Conservation (phyloP, 2,113 vertebrate species). For the Pionites leucogaster region DNA sequence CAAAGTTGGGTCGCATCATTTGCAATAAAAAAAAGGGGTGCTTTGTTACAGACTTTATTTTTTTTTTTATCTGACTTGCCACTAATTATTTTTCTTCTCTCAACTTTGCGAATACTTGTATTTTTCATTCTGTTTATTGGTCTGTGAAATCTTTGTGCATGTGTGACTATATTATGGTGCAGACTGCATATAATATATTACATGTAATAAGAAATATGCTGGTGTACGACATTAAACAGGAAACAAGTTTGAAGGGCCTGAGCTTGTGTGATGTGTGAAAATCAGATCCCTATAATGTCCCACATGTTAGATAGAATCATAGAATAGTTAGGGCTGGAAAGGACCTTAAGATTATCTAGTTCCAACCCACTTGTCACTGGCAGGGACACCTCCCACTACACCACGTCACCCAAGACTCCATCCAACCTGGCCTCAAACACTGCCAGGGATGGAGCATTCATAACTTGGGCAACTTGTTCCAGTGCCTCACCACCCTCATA, state of each 20-base stretch:
- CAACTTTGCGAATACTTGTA: neutral
- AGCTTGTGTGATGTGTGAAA: neutral
- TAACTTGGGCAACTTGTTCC: too few relatives aligned
- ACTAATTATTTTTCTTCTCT: neutral
- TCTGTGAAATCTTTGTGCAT: neutral
- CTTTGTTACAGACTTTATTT: neutral
- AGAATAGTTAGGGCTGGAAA: neutral
- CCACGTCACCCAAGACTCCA: too few relatives aligned
- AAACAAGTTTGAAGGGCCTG: neutral
- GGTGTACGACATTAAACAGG: neutral
- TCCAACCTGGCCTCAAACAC: too few relatives aligned
- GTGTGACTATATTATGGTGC: neutral
- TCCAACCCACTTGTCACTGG: too few relatives aligned
- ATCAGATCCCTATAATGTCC: neutral
- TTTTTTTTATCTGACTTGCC: neutral
- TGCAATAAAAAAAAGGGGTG: neutral
- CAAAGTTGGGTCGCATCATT: neutral
- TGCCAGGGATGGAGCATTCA: too few relatives aligned
- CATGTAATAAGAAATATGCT: neutral
- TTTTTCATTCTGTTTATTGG: neutral
- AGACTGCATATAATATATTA: neutral
- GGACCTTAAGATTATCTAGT: neutral
- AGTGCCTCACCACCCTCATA: too few relatives aligned
- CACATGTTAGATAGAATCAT: neutral
- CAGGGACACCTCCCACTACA: too few relatives aligned